These are phyloP conservation scores for Augochlorella aurata DNA, from an alignment of 2,888 invertebrate genomes.

Conservation along the genomic window DNA sequence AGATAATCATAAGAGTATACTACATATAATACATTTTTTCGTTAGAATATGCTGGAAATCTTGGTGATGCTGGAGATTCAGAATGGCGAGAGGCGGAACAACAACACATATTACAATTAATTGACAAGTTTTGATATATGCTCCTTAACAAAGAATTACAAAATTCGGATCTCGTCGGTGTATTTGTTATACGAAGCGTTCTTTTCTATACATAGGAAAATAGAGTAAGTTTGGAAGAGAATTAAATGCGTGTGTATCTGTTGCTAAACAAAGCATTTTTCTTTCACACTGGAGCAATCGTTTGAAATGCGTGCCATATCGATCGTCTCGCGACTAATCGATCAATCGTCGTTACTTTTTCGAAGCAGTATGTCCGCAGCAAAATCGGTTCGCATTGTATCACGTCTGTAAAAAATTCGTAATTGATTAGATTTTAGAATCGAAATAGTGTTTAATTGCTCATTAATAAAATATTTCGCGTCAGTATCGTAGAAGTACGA, in stretches of 20 bases:
- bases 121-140: slow-evolving; percentile 92
- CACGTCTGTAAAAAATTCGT: slow-evolving; percentile 35
- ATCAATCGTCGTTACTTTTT: slow-evolving; percentile 19
- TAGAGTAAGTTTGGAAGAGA: slow-evolving; percentile 18
- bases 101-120: slow-evolving; percentile 94
- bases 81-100: slow-evolving; percentile 95
- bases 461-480: slow-evolving; percentile 44
- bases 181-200: slow-evolving; percentile 20
- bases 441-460: slow-evolving; percentile 10
- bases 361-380: not conserved
- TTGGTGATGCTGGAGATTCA: slow-evolving; percentile 93
- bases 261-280: slow-evolving; percentile 9
- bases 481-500: slow-evolving; percentile 37
- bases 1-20: not conserved
- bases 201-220: slow-evolving; percentile 27
- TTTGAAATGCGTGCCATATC: slow-evolving; percentile 32
- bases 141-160: slow-evolving; percentile 33
- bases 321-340: slow-evolving; percentile 4
- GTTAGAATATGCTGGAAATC: slow-evolving; percentile 96
- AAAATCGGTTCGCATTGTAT: slow-evolving; percentile 19
- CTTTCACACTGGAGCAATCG: not conserved
- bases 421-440: slow-evolving; percentile 1
- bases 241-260: slow-evolving; percentile 27
- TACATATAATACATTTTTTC: not conserved
- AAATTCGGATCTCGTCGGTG: slow-evolving; percentile 13